A percentile compares a stretch with the other conserved stretches of the same genome.
Evolutionary conservation across 2,888 invertebrate species (phyloP).

Genomic region (Sericinus montela): DNA sequence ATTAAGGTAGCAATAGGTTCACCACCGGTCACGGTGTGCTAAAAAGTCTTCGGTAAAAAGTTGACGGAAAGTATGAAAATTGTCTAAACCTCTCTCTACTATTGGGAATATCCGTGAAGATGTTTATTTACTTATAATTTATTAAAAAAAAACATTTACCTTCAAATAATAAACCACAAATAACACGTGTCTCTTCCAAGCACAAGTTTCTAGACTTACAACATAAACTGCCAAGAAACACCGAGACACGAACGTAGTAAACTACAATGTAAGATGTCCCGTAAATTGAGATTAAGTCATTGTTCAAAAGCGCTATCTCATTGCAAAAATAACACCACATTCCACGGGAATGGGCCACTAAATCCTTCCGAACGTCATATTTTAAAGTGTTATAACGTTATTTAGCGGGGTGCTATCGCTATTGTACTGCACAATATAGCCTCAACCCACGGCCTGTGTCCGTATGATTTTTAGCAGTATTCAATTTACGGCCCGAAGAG

Average conservation of each 20-base stretch:
- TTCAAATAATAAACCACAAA: too few relatives aligned
- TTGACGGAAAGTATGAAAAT: too few relatives aligned
- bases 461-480: not conserved
- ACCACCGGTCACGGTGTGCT: too few relatives aligned
- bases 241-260: not conserved
- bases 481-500: not conserved
- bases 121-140: too few relatives aligned
- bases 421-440: not conserved
- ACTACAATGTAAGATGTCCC: not conserved
- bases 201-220: not conserved
- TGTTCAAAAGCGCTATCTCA: conserved; percentile 3
- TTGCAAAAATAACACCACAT: conserved; percentile 1
- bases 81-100: too few relatives aligned
- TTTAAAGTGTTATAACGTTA: conserved; percentile 16
- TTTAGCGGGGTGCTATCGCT: not conserved
- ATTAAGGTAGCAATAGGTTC: too few relatives aligned
- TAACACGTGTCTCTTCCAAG: too few relatives aligned
- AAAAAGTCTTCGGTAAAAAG: too few relatives aligned
- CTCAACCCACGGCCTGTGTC: not conserved
- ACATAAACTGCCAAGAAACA: not conserved
- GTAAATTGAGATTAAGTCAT: conserved; percentile 12
- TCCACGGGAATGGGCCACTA: conserved; percentile 1
- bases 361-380: conserved; percentile 10
- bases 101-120: too few relatives aligned
- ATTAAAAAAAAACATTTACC: too few relatives aligned